Percentiles rank a stretch among this genome's conserved stretches.
Evolutionary conservation across 2,113 vertebrate genomes (phyloP).

Genomic region (Hystrix brachyura): DNA sequence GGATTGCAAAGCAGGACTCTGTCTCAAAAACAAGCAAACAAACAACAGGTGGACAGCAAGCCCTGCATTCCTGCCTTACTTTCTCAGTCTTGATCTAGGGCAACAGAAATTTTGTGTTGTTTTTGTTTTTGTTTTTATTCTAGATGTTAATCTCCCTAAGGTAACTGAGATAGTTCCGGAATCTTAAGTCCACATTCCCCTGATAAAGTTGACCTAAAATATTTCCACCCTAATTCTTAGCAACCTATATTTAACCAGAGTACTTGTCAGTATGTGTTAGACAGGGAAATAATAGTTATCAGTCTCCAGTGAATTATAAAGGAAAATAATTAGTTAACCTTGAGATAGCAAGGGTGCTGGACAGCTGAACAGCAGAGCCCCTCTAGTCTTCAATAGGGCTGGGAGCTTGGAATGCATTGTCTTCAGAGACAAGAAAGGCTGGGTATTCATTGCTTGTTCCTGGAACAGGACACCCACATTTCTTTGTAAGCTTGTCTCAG

Average conservation of each 20-base stretch:
- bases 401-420: constrained; percentile 79
- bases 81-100: constrained; percentile 2
- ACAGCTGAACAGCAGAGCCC: constrained; percentile 75
- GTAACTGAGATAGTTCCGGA: constrained; percentile 26
- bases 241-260: constrained; percentile 81
- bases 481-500: constrained; percentile 69
- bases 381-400: constrained; percentile 62
- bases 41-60: not conserved
- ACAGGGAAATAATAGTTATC: constrained; percentile 83
- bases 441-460: constrained; percentile 33
- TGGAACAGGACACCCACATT: constrained; percentile 62
- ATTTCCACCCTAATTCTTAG: constrained; percentile 51
- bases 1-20: not conserved
- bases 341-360: constrained; percentile 81
- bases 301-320: constrained; percentile 77
- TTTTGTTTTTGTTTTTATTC: not conserved
- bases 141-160: constrained; percentile 34
- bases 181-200: constrained; percentile 40
- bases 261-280: constrained; percentile 78
- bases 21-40: not conserved
- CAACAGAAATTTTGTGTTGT: not conserved
- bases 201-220: constrained; percentile 71
- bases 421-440: constrained; percentile 61
- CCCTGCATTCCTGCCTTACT: not conserved
- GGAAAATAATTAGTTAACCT: constrained; percentile 81